Base-by-base conservation (phyloP, 2,888 invertebrate species). In the Heliothis peltigera region DNA sequence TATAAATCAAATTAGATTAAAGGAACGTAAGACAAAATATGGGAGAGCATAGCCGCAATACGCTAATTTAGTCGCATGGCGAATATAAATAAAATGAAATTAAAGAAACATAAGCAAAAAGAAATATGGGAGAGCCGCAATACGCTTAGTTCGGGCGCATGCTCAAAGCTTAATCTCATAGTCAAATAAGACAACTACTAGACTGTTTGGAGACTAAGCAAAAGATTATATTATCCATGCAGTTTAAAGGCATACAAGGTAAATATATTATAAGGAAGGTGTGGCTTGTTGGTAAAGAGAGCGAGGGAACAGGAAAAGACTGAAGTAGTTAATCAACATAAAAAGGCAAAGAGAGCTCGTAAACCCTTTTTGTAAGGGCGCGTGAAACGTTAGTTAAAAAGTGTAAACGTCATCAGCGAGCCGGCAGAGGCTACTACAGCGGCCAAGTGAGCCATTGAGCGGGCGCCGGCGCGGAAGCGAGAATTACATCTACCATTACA, bases 381-480 rank as follows among this genome's bases (percentile, higher is more conserved):
- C 73, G 69, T 70, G 66, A 65, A 79, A 70, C 64, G 74, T 79
- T 79, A 75, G 71, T 78, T 80, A 77, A 81, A 82, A 84, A 83
- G 67, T 81, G 75, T 75, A 76, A 81, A 76, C 81, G 80, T 82
- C 81, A 72, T 80, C 79, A 74, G 73, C 39, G 58, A 49, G 46
- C 58, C 59, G 57, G 61, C 48, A 46, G 49, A 80, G 71, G 68
- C 72, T 72, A 71, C 71, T 71, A 73, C 48, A 65, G 54, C 55
- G 59, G 53, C 66, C 68, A 63, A 82, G 79, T 75, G 75, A 73
- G 76, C 73, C 70, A 79, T 77, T 75, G 66, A 80, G 71, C 25
- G 56, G 56, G 39, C 56, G 51, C 56, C n/a, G 43, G 28, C 55
- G 62, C 60, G 63, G 39, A 53, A 59, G 44, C 59, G 56, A 57